Evolutionary conservation across 2,888 invertebrate genomes (phyloP).

Genomic region (Fragum fragum): DNA sequence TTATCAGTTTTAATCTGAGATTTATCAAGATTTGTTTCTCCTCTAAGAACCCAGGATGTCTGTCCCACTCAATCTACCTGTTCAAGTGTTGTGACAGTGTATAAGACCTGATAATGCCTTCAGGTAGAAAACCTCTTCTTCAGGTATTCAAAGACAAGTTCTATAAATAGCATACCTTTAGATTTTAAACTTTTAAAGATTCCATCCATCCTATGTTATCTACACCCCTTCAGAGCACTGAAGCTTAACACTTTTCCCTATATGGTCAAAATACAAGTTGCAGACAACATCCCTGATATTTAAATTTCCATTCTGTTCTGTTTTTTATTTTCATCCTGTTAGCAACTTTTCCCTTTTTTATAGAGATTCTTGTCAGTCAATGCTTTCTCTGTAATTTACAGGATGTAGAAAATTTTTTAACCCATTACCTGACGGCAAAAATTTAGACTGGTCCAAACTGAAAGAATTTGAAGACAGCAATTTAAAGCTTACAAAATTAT

Average conservation of each 20-base stretch:
- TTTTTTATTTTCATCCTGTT: too few relatives aligned
- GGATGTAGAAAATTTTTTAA: too few relatives aligned
- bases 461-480: too few relatives aligned
- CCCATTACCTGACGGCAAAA: too few relatives aligned
- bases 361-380: too few relatives aligned
- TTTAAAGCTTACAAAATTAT: too few relatives aligned
- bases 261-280: neutral
- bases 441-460: too few relatives aligned
- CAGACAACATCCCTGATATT: neutral
- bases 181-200: constrained; percentile 22
- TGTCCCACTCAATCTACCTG: constrained; percentile 23
- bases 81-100: constrained; percentile 39
- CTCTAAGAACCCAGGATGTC: constrained; percentile 10
- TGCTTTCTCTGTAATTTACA: too few relatives aligned
- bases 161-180: constrained; percentile 19
- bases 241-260: constrained; percentile 29
- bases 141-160: constrained; percentile 32
- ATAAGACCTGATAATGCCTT: constrained; percentile 38
- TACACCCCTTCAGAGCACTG: constrained; percentile 34
- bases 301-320: too few relatives aligned
- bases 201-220: constrained; percentile 35
- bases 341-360: too few relatives aligned
- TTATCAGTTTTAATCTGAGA: constrained; percentile 17
- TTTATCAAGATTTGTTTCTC: constrained; percentile 9
- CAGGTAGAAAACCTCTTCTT: constrained; percentile 26